A percentile compares a stretch with the other conserved stretches of the same genome.
Evolutionary conservation across 2,797 vertebrate genomes (phyloP).

Genomic region (Gymnopithys bicolor): DNA sequence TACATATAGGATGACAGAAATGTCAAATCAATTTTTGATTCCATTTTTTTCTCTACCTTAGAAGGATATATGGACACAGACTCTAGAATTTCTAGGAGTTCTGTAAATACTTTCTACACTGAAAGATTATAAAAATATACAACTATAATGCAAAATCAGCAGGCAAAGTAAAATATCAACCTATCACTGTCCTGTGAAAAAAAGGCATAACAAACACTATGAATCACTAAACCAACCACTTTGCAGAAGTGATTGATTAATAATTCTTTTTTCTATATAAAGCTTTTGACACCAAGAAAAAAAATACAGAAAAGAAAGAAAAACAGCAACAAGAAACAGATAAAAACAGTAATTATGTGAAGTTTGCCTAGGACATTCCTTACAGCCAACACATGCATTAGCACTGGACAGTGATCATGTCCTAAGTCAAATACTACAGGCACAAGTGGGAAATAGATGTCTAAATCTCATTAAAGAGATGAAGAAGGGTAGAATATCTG

Average conservation of each 20-base stretch:
- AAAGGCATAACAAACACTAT: not conserved
- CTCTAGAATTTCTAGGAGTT: not conserved
- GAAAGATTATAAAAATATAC: not conserved
- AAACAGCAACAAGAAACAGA: not conserved
- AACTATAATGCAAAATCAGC: not conserved
- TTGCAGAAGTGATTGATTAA: not conserved
- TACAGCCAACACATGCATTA: not conserved
- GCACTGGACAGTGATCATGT: not conserved
- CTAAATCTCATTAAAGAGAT: not conserved
- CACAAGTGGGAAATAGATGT: not conserved
- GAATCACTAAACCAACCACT: not conserved
- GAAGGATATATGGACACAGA: not conserved
- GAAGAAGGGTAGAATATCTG: not conserved
- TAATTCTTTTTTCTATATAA: not conserved
- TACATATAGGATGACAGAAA: not conserved
- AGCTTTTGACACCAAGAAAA: not conserved
- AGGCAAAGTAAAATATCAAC: not conserved
- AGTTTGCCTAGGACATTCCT: not conserved
- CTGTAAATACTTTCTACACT: not conserved
- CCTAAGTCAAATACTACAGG: not conserved
- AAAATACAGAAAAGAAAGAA: not conserved
- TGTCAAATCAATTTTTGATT: not conserved
- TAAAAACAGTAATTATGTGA: not conserved
- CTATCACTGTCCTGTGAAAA: not conserved
- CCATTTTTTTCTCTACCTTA: not conserved